Evolutionary conservation across 2,113 vertebrate species (phyloP).

Genomic region (Toxotes jaculatrix): DNA sequence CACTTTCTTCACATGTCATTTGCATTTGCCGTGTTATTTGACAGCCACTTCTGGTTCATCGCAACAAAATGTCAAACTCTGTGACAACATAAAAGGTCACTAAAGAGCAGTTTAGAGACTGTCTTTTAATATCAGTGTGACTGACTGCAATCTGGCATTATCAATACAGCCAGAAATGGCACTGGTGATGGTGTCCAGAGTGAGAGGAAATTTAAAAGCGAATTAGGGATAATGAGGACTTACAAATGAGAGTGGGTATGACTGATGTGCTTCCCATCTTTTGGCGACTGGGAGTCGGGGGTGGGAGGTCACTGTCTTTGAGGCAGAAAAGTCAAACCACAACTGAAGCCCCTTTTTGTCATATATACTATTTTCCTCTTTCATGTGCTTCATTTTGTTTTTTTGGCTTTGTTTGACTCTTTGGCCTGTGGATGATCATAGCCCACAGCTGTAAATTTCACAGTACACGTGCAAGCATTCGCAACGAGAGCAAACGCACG

Average conservation of each 20-base stretch:
- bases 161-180: constrained; percentile 39
- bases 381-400: constrained; percentile 14
- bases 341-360: constrained; percentile 19
- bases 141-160: constrained; percentile 48
- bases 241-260: constrained; percentile 52
- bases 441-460: constrained; percentile 63
- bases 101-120: constrained; percentile 60
- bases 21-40: constrained; percentile 67
- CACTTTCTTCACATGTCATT: constrained; percentile 68
- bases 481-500: constrained; percentile 8
- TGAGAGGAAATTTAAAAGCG: constrained; percentile 32
- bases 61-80: constrained; percentile 76
- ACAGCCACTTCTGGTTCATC: constrained; percentile 74
- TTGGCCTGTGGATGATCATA: constrained; percentile 52
- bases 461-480: constrained; percentile 37
- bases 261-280: constrained; percentile 57
- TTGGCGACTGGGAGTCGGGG: constrained; percentile 32
- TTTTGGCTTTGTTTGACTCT: constrained; percentile 13
- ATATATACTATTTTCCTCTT: not conserved
- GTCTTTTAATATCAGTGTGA: constrained; percentile 55
- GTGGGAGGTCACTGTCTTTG: constrained; percentile 56
- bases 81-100: constrained; percentile 79
- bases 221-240: constrained; percentile 62
- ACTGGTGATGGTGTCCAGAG: not conserved
- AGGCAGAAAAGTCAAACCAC: constrained; percentile 51